Base-by-base conservation (phyloP, 2,113 vertebrate genomes). In the Machaerirhynchus nigripectus region DNA sequence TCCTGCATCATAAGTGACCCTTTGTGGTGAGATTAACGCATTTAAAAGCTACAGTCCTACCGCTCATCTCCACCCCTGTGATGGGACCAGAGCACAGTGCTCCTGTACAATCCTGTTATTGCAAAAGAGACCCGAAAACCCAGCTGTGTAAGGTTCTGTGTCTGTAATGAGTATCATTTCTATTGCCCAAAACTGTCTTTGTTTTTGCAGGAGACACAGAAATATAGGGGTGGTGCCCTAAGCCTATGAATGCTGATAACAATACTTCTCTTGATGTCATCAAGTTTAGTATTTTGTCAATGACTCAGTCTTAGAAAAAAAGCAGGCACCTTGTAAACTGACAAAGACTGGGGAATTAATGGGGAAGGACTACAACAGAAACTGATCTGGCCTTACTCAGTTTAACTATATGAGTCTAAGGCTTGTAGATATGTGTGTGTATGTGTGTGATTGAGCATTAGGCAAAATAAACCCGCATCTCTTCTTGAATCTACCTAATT, bases 21-120 rank as follows among this genome's bases (percentile, higher is more conserved):
- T 87, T 68, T 64, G 31, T 49, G 71, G 85, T 24, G 56, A 78
- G 56, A 63, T 42, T 60, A 87, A 89, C 2, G n/a, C 28, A 49
- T 59, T 42, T 55, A 3, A 89, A 88, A 78, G 69, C 14, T 40
- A 10, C 26, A 78, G 20, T 26, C 68, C 24, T 42, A 27, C 33
- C 50, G 33, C 22, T 86, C 33, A 55, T 14, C 30, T 67, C 19
- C 35, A 42, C 13, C 13, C 14, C 16, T 42, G 8, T 11, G 47
- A 56, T 22, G 42, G 50, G 22, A 68, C 16, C 35, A 55, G 63
- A 63, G 30, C 0, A 0, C 13, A 55, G 7, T 2, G 6, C 53
- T 94, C 30, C 40, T 61, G 55, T 59, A n/a, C 47, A 64, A n/a
- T 23, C 21, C 65, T 67, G 39, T 52, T 76, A 2, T 35, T 80